Evolutionary conservation across 2,113 vertebrate species (phyloP), one percentile per base, ranked within the genome.

Genomic region (Diadophis punctatus): DNA sequence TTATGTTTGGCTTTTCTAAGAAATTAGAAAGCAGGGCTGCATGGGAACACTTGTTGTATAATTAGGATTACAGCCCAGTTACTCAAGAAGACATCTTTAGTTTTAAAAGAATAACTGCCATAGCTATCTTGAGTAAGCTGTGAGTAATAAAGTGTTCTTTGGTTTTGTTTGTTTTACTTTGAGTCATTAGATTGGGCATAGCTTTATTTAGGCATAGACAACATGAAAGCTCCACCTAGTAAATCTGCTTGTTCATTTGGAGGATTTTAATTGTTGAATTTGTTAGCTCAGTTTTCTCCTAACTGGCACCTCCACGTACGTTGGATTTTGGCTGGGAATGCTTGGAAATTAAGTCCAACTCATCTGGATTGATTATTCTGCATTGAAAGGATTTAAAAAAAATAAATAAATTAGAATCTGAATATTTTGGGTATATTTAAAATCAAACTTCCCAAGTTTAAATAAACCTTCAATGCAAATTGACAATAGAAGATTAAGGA

Each of bases 11-110:
- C 43, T 91, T 85, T 1, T 1, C 0, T 0, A 1, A 51, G 87
- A 43, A 88, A 90, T 9, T 51, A 88, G 91, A 88, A 92, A 85
- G 14, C 23, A 84, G 87, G 55, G 90, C 94, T 93, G 74, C 39
- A 2, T 53, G 11, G 93, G 89, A 94, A 49, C 88, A 90, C 87
- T 84, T 86, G 90, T 80, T 94, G 60, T 86, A 87, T 95, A 74
- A 86, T 94, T 30, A 93, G 85, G 49, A 18, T 89, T 85, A 18
- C 1, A 18, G 68, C 85, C 93, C 9, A 0, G 90, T 90, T 95
- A 86, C 30, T 93, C 68, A 86, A 92, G 96, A 94, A 94, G 95
- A 91, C 89, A 9, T 93, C 93, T 95, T 97, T 39, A 90, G 90
- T 96, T 97, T 95, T 95, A 52, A 56, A 1, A 87, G 93, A 91